phyloP scores from a whole-genome alignment of 2,113 vertebrate species.

The Falcunculus frontatus region DNA sequence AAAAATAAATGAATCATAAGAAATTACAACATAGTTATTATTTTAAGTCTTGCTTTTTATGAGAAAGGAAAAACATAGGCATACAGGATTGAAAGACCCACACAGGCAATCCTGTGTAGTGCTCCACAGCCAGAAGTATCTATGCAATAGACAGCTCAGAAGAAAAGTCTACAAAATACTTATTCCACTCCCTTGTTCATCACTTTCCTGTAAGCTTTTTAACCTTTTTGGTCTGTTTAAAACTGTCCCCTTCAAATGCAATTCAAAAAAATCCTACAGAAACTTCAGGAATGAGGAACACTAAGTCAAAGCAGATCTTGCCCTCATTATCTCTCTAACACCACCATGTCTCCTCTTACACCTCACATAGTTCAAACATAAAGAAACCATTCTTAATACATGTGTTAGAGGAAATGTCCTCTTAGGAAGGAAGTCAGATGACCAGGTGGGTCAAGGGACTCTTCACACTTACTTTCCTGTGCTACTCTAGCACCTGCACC shows the following conservation, averaged over 20 bases:
- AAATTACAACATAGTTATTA: neutral
- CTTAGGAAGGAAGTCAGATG: neutral
- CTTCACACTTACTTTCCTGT: neutral
- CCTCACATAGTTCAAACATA: neutral
- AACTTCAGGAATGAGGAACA: neutral
- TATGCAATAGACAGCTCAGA: neutral
- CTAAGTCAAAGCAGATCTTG: neutral
- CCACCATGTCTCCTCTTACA: neutral
- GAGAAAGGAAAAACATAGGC: neutral
- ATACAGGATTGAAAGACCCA: neutral
- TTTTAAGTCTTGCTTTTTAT: neutral
- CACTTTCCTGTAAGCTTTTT: neutral
- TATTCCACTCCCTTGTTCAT: neutral
- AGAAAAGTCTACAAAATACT: neutral
- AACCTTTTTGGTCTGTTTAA: neutral
- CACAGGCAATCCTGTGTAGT: neutral
- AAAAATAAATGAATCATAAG: neutral
- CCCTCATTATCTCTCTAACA: neutral
- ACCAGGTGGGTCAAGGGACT: neutral
- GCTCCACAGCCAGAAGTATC: neutral
- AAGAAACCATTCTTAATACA: neutral
- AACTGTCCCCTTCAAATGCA: rapidly evolving
- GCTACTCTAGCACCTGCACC: neutral
- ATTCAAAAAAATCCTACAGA: neutral
- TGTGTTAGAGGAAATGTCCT: neutral